Percentiles rank a stretch among this genome's conserved stretches.
Evolutionary conservation across 2,113 vertebrate species (phyloP).

Genomic region (Seriola rivoliana): DNA sequence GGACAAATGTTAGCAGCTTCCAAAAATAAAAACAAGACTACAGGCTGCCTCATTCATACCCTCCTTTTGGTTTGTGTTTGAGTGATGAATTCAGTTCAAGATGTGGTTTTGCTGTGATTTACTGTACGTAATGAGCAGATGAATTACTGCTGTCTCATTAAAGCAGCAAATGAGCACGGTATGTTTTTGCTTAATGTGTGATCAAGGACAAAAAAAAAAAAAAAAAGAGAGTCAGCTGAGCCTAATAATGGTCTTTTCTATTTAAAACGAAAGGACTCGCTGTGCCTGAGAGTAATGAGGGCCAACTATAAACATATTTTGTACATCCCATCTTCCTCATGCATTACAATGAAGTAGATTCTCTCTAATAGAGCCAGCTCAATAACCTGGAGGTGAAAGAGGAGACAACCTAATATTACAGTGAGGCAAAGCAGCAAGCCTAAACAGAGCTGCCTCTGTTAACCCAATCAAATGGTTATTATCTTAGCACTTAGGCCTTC

Average conservation of each 20-base stretch:
- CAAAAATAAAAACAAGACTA: conserved; percentile 21
- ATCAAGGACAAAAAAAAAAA: not conserved
- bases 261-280: not conserved
- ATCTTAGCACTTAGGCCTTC: conserved; percentile 67
- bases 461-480: conserved; percentile 75
- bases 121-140: not conserved
- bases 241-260: conserved; percentile 18
- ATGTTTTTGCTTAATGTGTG: not conserved
- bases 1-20: conserved; percentile 37
- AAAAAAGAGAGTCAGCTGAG: conserved; percentile 16
- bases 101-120: conserved; percentile 8
- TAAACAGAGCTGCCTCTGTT: conserved; percentile 68
- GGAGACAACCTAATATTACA: conserved; percentile 54
- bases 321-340: conserved; percentile 23
- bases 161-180: not conserved
- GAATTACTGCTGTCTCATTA: not conserved
- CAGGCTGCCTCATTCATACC: conserved; percentile 11
- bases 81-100: not conserved
- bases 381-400: conserved; percentile 64
- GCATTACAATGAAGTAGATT: conserved; percentile 42
- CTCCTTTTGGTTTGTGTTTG: not conserved
- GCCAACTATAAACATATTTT: conserved; percentile 28
- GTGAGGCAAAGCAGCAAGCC: conserved; percentile 40
- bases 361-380: conserved; percentile 52
- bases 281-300: not conserved